These are phyloP conservation scores for Craterocephalus amniculus DNA, from an alignment of 2,797 vertebrate species.

Conservation along the genomic window DNA sequence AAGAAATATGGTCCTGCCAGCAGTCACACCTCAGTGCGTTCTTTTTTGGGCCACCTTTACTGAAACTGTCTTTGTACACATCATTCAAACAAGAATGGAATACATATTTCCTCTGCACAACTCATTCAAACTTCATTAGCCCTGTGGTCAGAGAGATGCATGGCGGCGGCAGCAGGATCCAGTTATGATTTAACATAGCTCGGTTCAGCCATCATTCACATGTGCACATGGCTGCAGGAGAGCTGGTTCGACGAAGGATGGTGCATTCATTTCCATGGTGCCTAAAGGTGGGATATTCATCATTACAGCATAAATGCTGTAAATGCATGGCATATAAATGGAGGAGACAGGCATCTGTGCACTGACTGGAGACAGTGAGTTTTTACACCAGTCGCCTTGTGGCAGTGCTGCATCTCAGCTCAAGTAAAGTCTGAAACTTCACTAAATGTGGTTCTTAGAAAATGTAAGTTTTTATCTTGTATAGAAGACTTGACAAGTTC, in stretches of 20 bases:
- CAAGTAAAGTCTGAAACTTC: background rate
- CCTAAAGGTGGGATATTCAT: slow-evolving; percentile 51
- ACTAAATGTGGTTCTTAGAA: background rate
- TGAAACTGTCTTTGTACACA: slow-evolving; percentile 16
- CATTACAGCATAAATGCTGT: slow-evolving; percentile 23
- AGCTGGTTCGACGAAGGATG: slow-evolving; percentile 31
- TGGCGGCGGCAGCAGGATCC: slow-evolving; percentile 44
- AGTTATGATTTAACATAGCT: slow-evolving; percentile 55
- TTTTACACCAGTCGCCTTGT: background rate
- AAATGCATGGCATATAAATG: slow-evolving; percentile 22
- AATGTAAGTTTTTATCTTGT: background rate
- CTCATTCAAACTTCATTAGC: slow-evolving; percentile 63
- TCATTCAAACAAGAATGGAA: slow-evolving; percentile 29
- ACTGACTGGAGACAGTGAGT: background rate
- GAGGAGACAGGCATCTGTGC: background rate
- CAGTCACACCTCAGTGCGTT: background rate
- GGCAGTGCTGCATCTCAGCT: background rate
- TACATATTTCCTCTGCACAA: slow-evolving; percentile 40
- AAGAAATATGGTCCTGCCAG: background rate
- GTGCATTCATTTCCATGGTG: slow-evolving; percentile 21
- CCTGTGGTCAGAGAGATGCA: slow-evolving; percentile 39
- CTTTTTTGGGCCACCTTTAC: background rate
- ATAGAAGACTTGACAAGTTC: background rate
- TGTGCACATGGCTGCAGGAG: slow-evolving; percentile 10
- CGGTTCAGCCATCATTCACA: slow-evolving; percentile 55